A percentile compares a stretch with the other conserved stretches of the same genome.
These are phyloP conservation scores for Lagria hirta DNA, from an alignment of 2,888 invertebrate species.

Conservation along the genomic window DNA sequence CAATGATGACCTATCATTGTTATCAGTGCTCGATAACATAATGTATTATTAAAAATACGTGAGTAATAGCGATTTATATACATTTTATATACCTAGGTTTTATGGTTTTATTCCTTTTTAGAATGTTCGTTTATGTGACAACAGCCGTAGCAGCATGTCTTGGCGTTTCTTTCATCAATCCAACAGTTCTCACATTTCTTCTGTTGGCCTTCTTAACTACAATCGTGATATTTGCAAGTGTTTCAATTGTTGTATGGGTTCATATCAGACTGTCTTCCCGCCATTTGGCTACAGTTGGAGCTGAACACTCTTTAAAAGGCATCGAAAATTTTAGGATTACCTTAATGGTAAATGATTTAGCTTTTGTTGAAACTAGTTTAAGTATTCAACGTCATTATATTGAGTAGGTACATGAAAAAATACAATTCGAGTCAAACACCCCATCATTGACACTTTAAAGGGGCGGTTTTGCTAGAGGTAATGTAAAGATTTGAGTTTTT, in stretches of 20 bases:
- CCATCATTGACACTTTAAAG: too few relatives aligned
- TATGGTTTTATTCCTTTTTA: not conserved
- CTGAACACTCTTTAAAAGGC: constrained; percentile 64
- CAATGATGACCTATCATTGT: constrained; percentile 1
- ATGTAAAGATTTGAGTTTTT: too few relatives aligned
- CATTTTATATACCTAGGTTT: not conserved
- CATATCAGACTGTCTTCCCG: constrained; percentile 66
- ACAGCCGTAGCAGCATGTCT: constrained; percentile 8
- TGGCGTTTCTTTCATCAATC: constrained; percentile 20
- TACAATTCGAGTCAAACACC: too few relatives aligned
- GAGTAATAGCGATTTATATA: not conserved
- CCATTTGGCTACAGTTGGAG: constrained; percentile 63
- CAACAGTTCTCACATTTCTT: constrained; percentile 41
- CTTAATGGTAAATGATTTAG: constrained; percentile 58
- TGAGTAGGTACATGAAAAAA: too few relatives aligned
- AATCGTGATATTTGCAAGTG: constrained; percentile 47
- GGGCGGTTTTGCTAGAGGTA: too few relatives aligned
- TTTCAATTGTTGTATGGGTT: constrained; percentile 60
- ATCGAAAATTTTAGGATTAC: constrained; percentile 62
- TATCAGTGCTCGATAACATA: constrained; percentile 1
- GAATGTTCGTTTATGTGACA: constrained; percentile 22
- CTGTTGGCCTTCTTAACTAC: constrained; percentile 40
- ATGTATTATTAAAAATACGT: constrained; percentile 5
- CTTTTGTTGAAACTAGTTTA: too few relatives aligned
- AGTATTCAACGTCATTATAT: too few relatives aligned